phyloP scores from a whole-genome alignment of 2,888 invertebrate species.

The Caradrina kadenii region DNA sequence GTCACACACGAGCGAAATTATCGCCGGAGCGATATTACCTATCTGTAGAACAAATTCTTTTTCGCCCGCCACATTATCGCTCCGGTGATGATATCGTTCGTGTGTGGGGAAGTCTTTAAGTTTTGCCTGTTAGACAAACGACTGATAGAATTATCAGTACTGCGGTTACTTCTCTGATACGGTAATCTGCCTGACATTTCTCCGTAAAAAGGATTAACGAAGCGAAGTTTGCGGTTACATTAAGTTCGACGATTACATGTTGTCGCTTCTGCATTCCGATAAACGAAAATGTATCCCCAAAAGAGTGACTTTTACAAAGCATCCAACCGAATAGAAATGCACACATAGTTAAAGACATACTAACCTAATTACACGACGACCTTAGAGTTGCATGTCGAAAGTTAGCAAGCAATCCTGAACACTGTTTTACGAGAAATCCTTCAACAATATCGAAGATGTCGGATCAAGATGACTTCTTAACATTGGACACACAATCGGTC shows the following conservation, averaged over 20 bases:
- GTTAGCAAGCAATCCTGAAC: constrained; percentile 77
- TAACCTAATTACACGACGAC: constrained; percentile 81
- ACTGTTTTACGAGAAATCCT: constrained; percentile 35
- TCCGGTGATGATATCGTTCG: too few species aligned
- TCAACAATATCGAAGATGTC: constrained; percentile 49
- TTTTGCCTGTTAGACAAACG: constrained; percentile 48
- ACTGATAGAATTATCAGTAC: constrained; percentile 1
- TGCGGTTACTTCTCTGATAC: constrained; percentile 41
- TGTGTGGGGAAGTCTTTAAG: background rate
- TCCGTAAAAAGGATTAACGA: constrained; percentile 38
- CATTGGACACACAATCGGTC: constrained; percentile 76
- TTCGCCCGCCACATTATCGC: background rate
- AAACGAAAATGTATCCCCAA: constrained; percentile 46
- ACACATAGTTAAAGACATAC: constrained; percentile 79
- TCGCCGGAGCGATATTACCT: background rate
- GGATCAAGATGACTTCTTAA: constrained; percentile 77
- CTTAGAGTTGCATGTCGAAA: constrained; percentile 70
- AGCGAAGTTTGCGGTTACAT: constrained; percentile 47
- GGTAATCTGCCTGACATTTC: constrained; percentile 40
- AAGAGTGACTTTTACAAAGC: constrained; percentile 77
- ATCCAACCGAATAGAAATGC: constrained; percentile 81
- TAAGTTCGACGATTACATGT: constrained; percentile 49
- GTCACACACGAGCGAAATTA: background rate
- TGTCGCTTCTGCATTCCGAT: constrained; percentile 41
- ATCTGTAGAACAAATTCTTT: background rate